Base-by-base conservation (phyloP, 1,140 invertebrate genomes). In the Bombus terrestris region DNA sequence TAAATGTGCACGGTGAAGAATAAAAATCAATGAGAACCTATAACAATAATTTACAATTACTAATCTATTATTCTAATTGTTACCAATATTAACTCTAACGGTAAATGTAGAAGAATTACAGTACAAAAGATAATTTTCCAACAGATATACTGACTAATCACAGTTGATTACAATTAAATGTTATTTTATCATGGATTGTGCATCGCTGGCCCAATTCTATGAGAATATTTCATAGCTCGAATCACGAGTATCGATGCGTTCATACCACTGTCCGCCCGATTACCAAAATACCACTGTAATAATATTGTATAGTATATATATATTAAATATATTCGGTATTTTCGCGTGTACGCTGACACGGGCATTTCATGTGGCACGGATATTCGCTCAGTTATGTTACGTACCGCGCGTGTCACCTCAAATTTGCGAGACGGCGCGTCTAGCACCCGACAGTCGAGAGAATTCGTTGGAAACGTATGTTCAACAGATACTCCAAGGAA, bases 401-500 rank as follows among this genome's bases (percentile, higher is more conserved):
- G 47, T 71, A 87, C 79, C 64, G 71, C 71, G 78, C 64, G 73
- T 73, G 86, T 86, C 86, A 64, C 66, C 72, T 86, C 35, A 86
- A 82, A 79, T 86, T 89, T 81, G 66, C 83, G 69, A 68, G 78
- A 81, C 76, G 59, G 25, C 66, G 32, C 73, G 57, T 86, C 76
- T 86, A 66, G 72, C 71, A 53, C 47, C 84, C 76, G 83, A 35
- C 74, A 59, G 22, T 18, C 66, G 25, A 15, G 77, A 69, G 82
- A 81, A 86, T 86, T 75, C 62, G 74, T 43, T 53, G 73, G 69
- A 64, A 77, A 81, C 77, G 82, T 78, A 85, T 78, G 79, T 86
- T 79, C 77, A n/a, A 39, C 13, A 64, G 47, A 64, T 53, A 53
- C 47, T 22, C 1, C 5, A 53, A 53, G 66, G 77, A 89, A 89